Evolutionary conservation across 2,113 vertebrate genomes (phyloP).

Genomic region (Hemibates koningsi): DNA sequence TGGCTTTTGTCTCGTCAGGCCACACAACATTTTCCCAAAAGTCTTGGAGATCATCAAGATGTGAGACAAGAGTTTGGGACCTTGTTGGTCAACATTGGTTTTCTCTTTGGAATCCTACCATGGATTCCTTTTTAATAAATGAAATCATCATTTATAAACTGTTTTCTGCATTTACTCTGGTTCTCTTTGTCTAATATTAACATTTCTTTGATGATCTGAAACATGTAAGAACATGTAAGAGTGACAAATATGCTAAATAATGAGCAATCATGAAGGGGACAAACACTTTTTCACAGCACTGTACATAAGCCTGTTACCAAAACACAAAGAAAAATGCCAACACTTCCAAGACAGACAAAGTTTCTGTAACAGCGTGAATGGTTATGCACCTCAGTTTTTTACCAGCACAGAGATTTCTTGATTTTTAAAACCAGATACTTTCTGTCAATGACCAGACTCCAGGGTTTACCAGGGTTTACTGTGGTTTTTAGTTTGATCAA

Average conservation of each 20-base stretch:
- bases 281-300: not conserved
- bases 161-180: not conserved
- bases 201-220: not conserved
- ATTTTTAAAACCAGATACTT: not conserved
- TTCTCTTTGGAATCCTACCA: not conserved
- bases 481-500: not conserved
- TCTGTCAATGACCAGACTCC: not conserved
- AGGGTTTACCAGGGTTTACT: not conserved
- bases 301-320: not conserved
- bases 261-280: not conserved
- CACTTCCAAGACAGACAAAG: not conserved
- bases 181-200: not conserved
- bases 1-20: not conserved
- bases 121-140: not conserved
- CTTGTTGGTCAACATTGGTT: not conserved
- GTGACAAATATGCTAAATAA: not conserved
- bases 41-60: not conserved
- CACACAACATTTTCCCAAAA: not conserved
- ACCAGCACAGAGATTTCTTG: not conserved
- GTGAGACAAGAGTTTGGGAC: not conserved
- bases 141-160: not conserved
- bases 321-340: not conserved
- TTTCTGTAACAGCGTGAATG: not conserved
- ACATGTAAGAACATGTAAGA: not conserved
- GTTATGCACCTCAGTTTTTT: not conserved